Percentiles rank a stretch among this genome's conserved stretches.
Evolutionary conservation across 2,113 vertebrate genomes (phyloP).

Genomic region (Osmerus mordax): DNA sequence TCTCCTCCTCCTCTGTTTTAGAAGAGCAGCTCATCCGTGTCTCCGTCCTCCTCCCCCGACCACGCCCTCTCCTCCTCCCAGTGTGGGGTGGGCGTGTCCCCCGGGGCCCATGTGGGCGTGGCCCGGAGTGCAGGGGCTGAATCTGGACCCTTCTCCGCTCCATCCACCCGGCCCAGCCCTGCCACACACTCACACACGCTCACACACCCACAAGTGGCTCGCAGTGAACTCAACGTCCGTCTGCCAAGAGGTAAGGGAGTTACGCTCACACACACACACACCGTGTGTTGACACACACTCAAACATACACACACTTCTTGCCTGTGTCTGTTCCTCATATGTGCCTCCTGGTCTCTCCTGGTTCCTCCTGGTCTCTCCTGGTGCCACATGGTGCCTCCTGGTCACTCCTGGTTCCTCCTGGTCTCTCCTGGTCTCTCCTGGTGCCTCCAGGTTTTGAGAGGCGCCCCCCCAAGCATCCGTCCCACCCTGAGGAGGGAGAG

Average conservation of each 20-base stretch:
- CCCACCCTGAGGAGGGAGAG: conserved; percentile 72
- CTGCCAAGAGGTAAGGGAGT: conserved; percentile 69
- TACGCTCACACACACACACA: background rate
- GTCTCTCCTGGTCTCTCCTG: background rate
- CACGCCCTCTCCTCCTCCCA: conserved; percentile 55
- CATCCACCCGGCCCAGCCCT: conserved; percentile 42
- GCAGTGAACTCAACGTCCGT: conserved; percentile 78
- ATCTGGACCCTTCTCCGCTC: conserved; percentile 21
- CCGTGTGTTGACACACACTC: background rate
- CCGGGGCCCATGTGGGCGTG: conserved; percentile 48
- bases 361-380: background rate
- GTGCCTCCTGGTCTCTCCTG: background rate
- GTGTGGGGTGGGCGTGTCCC: conserved; percentile 68
- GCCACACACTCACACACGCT: conserved; percentile 23
- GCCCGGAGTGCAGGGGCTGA: conserved; percentile 50
- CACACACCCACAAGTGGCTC: conserved; percentile 71
- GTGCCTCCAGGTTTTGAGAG: conserved; percentile 80
- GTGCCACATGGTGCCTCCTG: too few species aligned
- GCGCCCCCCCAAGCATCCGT: conserved; percentile 77
- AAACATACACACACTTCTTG: background rate
- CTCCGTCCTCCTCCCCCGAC: conserved; percentile 44
- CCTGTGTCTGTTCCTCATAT: too few species aligned
- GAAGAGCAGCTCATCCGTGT: conserved; percentile 52
- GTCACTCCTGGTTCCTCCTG: background rate
- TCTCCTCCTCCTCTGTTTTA: conserved; percentile 27